phyloP scores from a whole-genome alignment of 2,888 invertebrate genomes.

The Heliconius hortense region DNA sequence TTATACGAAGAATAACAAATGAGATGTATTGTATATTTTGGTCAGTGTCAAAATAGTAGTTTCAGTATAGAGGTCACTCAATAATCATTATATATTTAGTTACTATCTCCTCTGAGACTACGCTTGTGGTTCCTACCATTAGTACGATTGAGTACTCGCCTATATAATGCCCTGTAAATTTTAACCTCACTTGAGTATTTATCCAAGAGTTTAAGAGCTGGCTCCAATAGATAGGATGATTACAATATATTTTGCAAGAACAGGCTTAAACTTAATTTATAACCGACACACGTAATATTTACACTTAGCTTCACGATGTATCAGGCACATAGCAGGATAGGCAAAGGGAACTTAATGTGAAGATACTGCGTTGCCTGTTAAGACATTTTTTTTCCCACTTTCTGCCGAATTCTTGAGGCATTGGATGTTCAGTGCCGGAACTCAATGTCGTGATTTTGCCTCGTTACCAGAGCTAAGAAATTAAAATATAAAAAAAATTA shows the following conservation, averaged over 20 bases:
- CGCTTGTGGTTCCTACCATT: constrained; percentile 77
- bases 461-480: too few species aligned
- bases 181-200: constrained; percentile 11
- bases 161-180: constrained; percentile 12
- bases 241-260: background rate
- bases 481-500: too few species aligned
- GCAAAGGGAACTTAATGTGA: too few species aligned
- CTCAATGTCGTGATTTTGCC: too few species aligned
- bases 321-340: too few species aligned
- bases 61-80: constrained; percentile 12
- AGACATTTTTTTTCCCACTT: too few species aligned
- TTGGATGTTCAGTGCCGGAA: too few species aligned
- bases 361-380: too few species aligned
- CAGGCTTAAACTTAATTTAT: background rate
- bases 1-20: background rate
- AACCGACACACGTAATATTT: background rate
- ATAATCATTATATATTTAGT: constrained; percentile 69
- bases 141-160: constrained; percentile 69
- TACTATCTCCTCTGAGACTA: constrained; percentile 69
- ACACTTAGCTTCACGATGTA: too few species aligned
- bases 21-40: background rate
- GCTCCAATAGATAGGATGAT: background rate
- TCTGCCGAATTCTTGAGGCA: too few species aligned
- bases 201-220: background rate
- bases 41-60: constrained; percentile 23